Evolutionary conservation across 2,888 invertebrate species (phyloP).

Genomic region (Drosophila demipolita): DNA sequence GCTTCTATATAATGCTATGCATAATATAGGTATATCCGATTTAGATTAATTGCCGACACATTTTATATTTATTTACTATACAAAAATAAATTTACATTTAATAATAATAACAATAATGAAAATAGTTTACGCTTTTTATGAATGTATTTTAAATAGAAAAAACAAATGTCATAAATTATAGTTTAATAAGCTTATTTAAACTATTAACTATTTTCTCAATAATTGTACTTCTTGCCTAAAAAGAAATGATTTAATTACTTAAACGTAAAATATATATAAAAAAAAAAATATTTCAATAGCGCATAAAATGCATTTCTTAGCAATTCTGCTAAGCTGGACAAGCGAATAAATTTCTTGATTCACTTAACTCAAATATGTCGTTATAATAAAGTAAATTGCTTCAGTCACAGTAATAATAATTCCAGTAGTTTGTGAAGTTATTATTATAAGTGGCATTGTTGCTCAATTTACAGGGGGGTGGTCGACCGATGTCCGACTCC

Average conservation of each 20-base stretch:
- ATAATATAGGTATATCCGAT: slow-evolving; percentile 9
- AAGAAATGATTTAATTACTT: neutral
- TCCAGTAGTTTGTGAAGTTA: slow-evolving; percentile 42
- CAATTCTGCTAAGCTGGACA: neutral
- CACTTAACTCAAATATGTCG: slow-evolving; percentile 58
- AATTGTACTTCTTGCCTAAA: neutral
- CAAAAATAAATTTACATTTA: too few relatives aligned
- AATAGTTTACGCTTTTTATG: too few relatives aligned
- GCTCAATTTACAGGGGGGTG: slow-evolving; percentile 43
- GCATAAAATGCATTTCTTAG: neutral
- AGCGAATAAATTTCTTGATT: slow-evolving; percentile 26
- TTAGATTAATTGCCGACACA: slow-evolving; percentile 25
- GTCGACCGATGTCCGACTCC: neutral
- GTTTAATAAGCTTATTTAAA: neutral
- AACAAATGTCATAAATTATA: neutral
- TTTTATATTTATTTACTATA: too few relatives aligned
- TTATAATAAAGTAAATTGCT: slow-evolving; percentile 74
- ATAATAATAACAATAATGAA: too few relatives aligned
- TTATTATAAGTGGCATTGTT: slow-evolving; percentile 50
- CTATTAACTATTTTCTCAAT: neutral
- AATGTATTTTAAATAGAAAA: too few relatives aligned
- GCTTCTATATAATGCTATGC: slow-evolving; percentile 4
- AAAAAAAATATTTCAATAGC: neutral
- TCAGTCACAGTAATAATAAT: slow-evolving; percentile 65
- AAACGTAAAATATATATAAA: neutral